Conservation (phyloP, 2,888 invertebrate genomes). For the Eupithecia pulchellata region DNA sequence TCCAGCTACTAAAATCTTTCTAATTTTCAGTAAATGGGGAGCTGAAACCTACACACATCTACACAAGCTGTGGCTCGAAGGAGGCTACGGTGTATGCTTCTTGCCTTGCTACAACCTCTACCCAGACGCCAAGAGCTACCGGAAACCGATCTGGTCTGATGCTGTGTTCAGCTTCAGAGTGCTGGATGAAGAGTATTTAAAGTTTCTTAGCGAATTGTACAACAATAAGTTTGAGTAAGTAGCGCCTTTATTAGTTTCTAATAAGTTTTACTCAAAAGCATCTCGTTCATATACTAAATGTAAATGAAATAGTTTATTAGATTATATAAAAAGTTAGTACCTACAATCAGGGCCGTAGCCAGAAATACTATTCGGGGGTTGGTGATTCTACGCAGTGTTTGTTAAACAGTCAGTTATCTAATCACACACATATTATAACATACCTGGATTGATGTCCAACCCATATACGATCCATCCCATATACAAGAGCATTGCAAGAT, state of each 20-base stretch:
- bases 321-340: no score
- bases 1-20: background rate
- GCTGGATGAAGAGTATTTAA: conserved; percentile 56
- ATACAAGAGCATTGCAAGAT: background rate
- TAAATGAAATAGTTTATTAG: no score
- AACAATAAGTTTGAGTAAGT: conserved; percentile 65
- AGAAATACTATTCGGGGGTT: no score
- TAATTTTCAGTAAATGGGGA: conserved; percentile 87
- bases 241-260: background rate
- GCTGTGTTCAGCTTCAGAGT: conserved; percentile 63
- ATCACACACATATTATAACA: no score
- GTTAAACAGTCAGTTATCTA: no score
- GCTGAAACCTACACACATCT: conserved; percentile 85
- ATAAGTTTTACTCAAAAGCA: background rate
- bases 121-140: conserved; percentile 40
- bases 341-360: no score
- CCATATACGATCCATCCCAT: no score
- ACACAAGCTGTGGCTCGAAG: conserved; percentile 86
- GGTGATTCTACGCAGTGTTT: no score
- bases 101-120: conserved; percentile 65
- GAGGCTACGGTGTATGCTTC: conserved; percentile 64
- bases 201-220: conserved; percentile 56
- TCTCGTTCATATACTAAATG: background rate
- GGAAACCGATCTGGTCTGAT: conserved; percentile 57
- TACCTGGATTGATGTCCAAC: no score